Base-by-base conservation (phyloP, 1,140 invertebrate species). In the Magallana ariakensis region DNA sequence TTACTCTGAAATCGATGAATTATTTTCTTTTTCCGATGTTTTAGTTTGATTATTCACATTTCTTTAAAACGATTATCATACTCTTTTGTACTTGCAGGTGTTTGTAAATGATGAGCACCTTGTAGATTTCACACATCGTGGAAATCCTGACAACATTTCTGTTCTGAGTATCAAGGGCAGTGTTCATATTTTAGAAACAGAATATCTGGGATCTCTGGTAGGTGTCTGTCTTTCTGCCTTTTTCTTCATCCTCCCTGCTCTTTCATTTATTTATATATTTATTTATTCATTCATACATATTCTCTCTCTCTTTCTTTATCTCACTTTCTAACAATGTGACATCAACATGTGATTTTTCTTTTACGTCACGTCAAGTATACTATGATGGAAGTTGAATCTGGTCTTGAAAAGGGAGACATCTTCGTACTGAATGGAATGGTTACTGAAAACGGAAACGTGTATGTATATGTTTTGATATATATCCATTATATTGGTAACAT, bases 101-200 rank as follows among this genome's bases (percentile, higher is more conserved):
- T 92, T 90, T 84, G 89, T 93, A 15, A 91, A 93, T 85, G 91
- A 89, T 19, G 89, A 91, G 16, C 88, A 87, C 80, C 92, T 92
- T 84, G 85, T 90, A 0, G 80, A 85, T 9, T 93, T 90, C 62
- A 83, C 83, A 10, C 91, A 92, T 86, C 89, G 93, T 10, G 88
- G 89, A 54, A 87, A 87, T 16, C 66, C 33, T 19, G 19, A 8
- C 66, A 10, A 13, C 11, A 70, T 70, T 22, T 33, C 8, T 7
- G 66, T 70, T 26, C 22, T 70, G 19, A 26, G 19, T 22, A 19
- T 70, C 8, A 11, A 70, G 26, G 66, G 66, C 1, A 22, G 19
- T 26, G 11, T 70, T 9, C 9, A 11, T 26, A 22, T 22, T 26
- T 11, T 33, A 19, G 66, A 70, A 11, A 26, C 33, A 26, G 66